Conservation (phyloP, 2,797 vertebrate species). For the Ctenochaetus hawaiiensis region DNA sequence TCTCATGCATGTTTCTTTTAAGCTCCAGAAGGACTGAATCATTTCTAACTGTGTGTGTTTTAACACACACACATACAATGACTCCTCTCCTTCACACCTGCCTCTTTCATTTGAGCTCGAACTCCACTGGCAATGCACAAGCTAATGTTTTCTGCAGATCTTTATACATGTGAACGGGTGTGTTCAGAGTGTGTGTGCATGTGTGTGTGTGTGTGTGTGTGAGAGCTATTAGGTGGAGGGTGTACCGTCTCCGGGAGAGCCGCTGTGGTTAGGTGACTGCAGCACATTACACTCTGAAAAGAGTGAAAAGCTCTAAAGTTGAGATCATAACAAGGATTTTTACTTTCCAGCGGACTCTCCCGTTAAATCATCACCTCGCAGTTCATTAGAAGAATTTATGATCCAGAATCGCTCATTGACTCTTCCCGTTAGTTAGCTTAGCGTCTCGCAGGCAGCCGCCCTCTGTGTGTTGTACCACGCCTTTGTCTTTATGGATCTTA, state of each 20-base stretch:
- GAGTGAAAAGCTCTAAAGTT: slow-evolving; percentile 46
- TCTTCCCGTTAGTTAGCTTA: slow-evolving; percentile 17
- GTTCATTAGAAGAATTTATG: slow-evolving; percentile 66
- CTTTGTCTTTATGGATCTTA: slow-evolving; percentile 69
- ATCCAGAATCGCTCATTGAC: slow-evolving; percentile 13
- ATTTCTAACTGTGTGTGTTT: neutral
- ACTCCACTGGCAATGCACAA: slow-evolving; percentile 20
- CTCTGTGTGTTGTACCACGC: slow-evolving; percentile 46
- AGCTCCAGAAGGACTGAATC: slow-evolving; percentile 20
- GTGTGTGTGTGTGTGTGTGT: slow-evolving; percentile 41
- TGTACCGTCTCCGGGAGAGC: slow-evolving; percentile 52
- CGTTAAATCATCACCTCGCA: slow-evolving; percentile 56
- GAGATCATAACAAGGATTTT: slow-evolving; percentile 56
- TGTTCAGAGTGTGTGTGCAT: slow-evolving; percentile 10
- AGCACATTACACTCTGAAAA: slow-evolving; percentile 56
- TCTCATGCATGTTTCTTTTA: slow-evolving; percentile 10
- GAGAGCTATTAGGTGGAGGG: slow-evolving; percentile 59
- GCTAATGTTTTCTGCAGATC: slow-evolving; percentile 75
- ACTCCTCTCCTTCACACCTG: slow-evolving; percentile 43
- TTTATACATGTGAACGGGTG: slow-evolving; percentile 22
- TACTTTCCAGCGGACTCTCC: slow-evolving; percentile 56
- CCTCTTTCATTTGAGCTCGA: slow-evolving; percentile 31
- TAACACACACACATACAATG: slow-evolving; percentile 17
- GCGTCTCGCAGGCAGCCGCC: slow-evolving; percentile 21
- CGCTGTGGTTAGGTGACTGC: slow-evolving; percentile 56